Conservation (phyloP, 2,888 invertebrate genomes). For the Synanthedon vespiformis region DNA sequence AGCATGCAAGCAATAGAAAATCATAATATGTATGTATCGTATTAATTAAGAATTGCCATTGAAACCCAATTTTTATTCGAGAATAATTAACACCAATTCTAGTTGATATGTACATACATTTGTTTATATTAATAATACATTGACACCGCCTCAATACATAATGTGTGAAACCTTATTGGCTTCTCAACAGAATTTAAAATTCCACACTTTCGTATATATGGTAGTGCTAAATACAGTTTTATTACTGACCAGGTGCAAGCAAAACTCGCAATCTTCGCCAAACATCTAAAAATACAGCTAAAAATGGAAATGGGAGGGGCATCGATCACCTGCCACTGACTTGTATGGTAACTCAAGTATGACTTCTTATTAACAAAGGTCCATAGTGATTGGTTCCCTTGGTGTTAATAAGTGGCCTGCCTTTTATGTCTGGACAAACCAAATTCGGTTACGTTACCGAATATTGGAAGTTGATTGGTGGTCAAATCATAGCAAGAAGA, state of each 20-base stretch:
- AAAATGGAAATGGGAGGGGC: conserved; percentile 42
- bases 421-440: conserved; percentile 35
- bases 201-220: conserved; percentile 27
- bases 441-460: conserved; percentile 2
- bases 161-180: too few species aligned
- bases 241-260: conserved; percentile 15
- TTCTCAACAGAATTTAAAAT: neutral
- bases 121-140: too few species aligned
- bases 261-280: conserved; percentile 28
- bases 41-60: too few species aligned
- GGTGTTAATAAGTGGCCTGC: conserved; percentile 10
- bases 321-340: conserved; percentile 1
- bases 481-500: too few species aligned
- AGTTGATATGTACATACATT: too few species aligned
- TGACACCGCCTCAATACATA: too few species aligned
- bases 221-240: conserved; percentile 38
- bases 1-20: too few species aligned
- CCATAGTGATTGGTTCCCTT: neutral
- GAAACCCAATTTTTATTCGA: too few species aligned
- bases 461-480: too few species aligned
- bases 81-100: too few species aligned
- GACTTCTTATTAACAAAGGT: conserved; percentile 25
- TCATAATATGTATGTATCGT: too few species aligned
- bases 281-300: conserved; percentile 17
- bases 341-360: conserved; percentile 37